phyloP scores from a whole-genome alignment of 2,888 invertebrate species.

The Sicus ferrugineus region DNA sequence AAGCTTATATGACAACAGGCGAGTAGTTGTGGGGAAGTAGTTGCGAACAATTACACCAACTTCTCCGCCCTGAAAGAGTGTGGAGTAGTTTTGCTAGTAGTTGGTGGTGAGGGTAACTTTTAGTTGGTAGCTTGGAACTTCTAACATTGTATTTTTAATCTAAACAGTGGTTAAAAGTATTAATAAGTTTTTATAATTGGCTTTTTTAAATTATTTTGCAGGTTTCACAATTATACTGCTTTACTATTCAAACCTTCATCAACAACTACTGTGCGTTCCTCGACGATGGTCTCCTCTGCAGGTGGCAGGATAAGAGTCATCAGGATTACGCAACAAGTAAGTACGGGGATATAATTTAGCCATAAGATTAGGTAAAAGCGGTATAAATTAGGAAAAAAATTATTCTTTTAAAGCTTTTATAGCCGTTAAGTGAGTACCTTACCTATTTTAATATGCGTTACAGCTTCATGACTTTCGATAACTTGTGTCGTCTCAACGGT shows the following conservation, averaged over 20 bases:
- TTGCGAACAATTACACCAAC: too few species aligned
- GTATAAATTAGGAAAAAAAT: conserved; percentile 33
- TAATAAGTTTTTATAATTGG: conserved; percentile 20
- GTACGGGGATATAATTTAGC: not conserved
- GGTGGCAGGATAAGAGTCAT: conserved; percentile 33
- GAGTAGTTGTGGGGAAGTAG: too few species aligned
- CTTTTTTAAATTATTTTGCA: conserved; percentile 28
- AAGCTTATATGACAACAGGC: conserved; percentile 59
- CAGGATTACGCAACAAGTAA: conserved; percentile 38
- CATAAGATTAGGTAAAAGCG: conserved; percentile 43
- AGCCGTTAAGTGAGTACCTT: conserved; percentile 43
- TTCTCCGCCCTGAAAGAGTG: conserved; percentile 12
- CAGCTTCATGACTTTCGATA: conserved; percentile 60
- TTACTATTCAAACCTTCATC: conserved; percentile 63
- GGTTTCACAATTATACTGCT: conserved; percentile 56
- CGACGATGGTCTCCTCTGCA: conserved; percentile 62
- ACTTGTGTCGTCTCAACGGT: conserved; percentile 62
- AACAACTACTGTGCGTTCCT: conserved; percentile 63
- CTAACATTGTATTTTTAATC: not conserved
- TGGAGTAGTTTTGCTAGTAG: conserved; percentile 31
- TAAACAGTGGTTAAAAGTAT: conserved; percentile 21
- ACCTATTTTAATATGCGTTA: conserved; percentile 64
- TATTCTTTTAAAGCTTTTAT: conserved; percentile 9
- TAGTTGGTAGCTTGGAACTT: not conserved
- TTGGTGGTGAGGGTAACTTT: conserved; percentile 3